Evolutionary conservation across 2,797 vertebrate species (phyloP).

Genomic region (Propithecus perrieri): DNA sequence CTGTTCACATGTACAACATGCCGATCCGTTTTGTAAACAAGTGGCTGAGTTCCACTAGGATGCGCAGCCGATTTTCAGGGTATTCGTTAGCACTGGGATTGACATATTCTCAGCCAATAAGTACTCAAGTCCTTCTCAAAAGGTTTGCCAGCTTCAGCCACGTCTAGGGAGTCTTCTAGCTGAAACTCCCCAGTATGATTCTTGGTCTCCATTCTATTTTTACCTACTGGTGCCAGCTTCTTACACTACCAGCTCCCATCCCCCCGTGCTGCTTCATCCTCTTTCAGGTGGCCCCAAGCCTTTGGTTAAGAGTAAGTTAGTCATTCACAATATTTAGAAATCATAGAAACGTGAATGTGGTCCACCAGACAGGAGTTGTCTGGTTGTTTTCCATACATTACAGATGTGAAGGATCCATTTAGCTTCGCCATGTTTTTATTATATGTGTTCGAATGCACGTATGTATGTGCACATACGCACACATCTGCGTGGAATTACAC

Average conservation of each 20-base stretch:
- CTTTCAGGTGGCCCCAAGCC: background rate
- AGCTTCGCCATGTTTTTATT: background rate
- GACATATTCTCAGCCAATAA: background rate
- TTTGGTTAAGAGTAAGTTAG: background rate
- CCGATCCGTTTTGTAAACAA: background rate
- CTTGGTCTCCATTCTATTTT: background rate
- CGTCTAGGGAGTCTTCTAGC: background rate
- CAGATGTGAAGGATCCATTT: background rate
- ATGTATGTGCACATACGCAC: background rate
- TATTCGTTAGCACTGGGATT: background rate
- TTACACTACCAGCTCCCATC: background rate
- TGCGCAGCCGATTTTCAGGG: background rate
- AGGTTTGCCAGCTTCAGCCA: no score
- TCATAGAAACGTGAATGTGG: background rate
- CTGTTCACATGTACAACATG: rapidly evolving
- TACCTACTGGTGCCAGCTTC: background rate
- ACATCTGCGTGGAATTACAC: no score
- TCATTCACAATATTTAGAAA: background rate
- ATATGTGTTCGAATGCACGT: background rate
- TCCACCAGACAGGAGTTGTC: background rate
- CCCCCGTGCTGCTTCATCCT: background rate
- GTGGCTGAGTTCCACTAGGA: background rate
- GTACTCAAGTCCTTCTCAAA: background rate
- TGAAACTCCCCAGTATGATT: background rate
- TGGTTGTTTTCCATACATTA: background rate